phyloP scores from a whole-genome alignment of 2,888 invertebrate genomes.

The Merodon equestris region DNA sequence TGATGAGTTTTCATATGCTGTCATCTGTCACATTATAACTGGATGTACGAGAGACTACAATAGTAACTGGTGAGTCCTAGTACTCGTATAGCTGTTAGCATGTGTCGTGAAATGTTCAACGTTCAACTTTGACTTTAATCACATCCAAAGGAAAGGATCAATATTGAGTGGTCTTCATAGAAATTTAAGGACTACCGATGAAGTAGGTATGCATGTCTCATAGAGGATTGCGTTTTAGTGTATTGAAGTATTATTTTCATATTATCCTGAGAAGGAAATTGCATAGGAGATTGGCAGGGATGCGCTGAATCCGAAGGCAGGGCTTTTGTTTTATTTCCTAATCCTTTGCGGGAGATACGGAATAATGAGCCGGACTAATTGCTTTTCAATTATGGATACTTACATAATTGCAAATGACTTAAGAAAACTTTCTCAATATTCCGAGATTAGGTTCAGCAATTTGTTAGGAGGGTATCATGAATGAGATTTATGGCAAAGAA shows the following conservation, averaged over 20 bases:
- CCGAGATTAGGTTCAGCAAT: constrained; percentile 17
- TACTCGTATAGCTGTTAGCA: constrained; percentile 18
- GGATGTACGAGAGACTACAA: background rate
- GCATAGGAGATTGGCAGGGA: constrained; percentile 36
- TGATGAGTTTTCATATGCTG: constrained; percentile 17
- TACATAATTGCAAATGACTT: constrained; percentile 36
- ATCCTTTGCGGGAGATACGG: constrained; percentile 28
- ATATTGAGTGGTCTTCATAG: constrained; percentile 29
- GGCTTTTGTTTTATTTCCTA: constrained; percentile 21
- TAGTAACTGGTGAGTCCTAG: background rate
- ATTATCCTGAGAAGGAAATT: constrained; percentile 53
- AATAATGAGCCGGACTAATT: constrained; percentile 36
- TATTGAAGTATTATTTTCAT: constrained; percentile 51
- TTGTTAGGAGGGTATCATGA: background rate
- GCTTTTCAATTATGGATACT: constrained; percentile 53
- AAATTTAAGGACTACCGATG: constrained; percentile 15
- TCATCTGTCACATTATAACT: constrained; percentile 25
- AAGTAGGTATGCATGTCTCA: background rate
- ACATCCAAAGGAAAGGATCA: constrained; percentile 1
- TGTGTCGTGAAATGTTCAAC: constrained; percentile 21
- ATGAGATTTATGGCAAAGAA: too few relatives aligned
- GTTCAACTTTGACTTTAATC: background rate
- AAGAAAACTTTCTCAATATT: constrained; percentile 25
- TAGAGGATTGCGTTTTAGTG: constrained; percentile 11
- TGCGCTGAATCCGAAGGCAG: constrained; percentile 4